Conservation (phyloP, 2,113 vertebrate species). For the Anhinga anhinga region DNA sequence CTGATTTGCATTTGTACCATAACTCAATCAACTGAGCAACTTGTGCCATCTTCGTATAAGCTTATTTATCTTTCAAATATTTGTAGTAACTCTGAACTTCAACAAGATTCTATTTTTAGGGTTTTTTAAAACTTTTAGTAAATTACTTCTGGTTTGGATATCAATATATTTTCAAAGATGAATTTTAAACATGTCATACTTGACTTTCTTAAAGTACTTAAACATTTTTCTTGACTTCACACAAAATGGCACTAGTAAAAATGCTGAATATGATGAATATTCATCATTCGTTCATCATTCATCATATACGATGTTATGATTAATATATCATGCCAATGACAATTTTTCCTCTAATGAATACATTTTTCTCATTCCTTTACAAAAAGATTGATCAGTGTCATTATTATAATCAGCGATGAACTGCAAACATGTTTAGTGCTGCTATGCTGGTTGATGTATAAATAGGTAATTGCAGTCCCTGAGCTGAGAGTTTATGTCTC, state of each 20-base stretch:
- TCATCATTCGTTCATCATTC: too few relatives aligned
- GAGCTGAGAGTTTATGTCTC: not conserved
- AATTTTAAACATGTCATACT: not conserved
- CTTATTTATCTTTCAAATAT: not conserved
- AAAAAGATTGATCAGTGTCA: not conserved
- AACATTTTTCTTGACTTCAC: not conserved
- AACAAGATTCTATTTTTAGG: not conserved
- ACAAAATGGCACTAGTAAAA: not conserved
- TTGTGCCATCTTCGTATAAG: not conserved
- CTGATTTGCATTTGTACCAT: not conserved
- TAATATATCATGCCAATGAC: not conserved
- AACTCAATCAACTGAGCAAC: not conserved
- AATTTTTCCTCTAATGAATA: not conserved
- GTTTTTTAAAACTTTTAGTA: not conserved
- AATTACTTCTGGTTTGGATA: not conserved
- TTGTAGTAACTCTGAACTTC: not conserved
- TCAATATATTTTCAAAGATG: not conserved
- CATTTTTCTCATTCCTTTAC: not conserved
- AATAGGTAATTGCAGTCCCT: not conserved
- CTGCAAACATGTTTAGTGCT: not conserved
- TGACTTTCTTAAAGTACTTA: not conserved
- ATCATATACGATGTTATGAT: too few relatives aligned
- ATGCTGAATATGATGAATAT: not conserved
- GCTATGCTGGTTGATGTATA: not conserved
- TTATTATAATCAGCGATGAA: fast-evolving